Conservation (phyloP, 1,140 invertebrate genomes). For the Stegodyphus dumicola region DNA sequence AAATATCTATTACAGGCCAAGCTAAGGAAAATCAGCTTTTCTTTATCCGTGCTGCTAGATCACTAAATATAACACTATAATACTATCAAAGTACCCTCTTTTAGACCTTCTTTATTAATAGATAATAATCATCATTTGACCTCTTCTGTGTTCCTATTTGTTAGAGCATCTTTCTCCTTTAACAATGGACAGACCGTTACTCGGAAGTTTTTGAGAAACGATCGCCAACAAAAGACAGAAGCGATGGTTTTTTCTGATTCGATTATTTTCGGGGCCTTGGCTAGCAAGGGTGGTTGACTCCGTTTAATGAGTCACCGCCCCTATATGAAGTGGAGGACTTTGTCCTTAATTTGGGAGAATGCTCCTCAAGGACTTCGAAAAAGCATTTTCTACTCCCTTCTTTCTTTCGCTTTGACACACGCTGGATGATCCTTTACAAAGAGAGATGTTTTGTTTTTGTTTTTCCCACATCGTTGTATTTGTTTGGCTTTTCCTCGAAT, state of each 20-base stretch:
- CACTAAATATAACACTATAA: too few relatives aligned
- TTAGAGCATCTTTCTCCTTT: too few relatives aligned
- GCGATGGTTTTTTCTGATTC: constrained; percentile 19
- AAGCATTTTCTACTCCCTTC: neutral
- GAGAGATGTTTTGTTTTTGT: constrained; percentile 4
- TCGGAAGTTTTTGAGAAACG: constrained; percentile 10
- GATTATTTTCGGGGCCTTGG: constrained; percentile 37
- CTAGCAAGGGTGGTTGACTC: constrained; percentile 49
- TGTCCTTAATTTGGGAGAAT: constrained; percentile 28
- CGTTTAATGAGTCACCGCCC: constrained; percentile 38
- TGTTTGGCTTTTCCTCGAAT: too few relatives aligned
- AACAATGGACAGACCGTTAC: constrained; percentile 34
- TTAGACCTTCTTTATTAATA: constrained; percentile 6
- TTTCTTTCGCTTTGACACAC: neutral
- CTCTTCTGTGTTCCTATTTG: neutral
- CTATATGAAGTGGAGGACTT: neutral
- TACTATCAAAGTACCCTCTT: too few relatives aligned
- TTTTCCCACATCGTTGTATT: neutral
- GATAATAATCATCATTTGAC: constrained; percentile 25
- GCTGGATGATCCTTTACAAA: constrained; percentile 26
- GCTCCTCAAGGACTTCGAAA: constrained; percentile 1
- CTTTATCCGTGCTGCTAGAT: too few relatives aligned
- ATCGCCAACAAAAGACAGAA: constrained; percentile 12
- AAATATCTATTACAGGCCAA: too few relatives aligned
- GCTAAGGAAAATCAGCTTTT: too few relatives aligned